phyloP scores from a whole-genome alignment of 2,113 vertebrate species.

The Holacanthus passer region DNA sequence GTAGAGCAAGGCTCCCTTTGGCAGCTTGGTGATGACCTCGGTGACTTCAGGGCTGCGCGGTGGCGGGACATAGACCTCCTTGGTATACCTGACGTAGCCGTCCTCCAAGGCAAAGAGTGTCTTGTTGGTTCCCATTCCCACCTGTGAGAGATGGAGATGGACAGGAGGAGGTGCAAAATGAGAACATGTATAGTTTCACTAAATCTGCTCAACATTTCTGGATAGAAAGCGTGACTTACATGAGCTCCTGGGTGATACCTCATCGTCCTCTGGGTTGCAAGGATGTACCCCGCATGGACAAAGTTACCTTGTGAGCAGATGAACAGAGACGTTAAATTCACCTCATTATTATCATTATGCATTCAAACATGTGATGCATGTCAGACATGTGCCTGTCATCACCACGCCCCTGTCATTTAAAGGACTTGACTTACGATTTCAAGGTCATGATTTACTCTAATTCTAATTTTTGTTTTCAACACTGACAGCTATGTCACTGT shows the following conservation, averaged over 20 bases:
- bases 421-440: no score
- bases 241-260: constrained; percentile 96
- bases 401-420: not conserved
- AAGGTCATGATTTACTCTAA: no score
- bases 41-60: constrained; percentile 84
- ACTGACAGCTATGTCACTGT: no score
- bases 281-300: constrained; percentile 92
- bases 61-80: constrained; percentile 91
- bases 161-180: not conserved
- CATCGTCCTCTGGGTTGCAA: constrained; percentile 91
- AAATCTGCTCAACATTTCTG: not conserved
- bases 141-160: constrained; percentile 78
- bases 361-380: not conserved
- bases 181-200: not conserved
- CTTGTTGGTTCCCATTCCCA: constrained; percentile 93
- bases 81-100: constrained; percentile 91
- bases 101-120: constrained; percentile 93
- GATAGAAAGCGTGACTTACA: constrained; percentile 79
- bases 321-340: not conserved
- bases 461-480: no score
- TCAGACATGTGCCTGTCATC: not conserved
- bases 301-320: constrained; percentile 85
- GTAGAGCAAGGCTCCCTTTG: constrained; percentile 91
- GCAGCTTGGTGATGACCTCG: constrained; percentile 87
- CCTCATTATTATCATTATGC: no score